Base-by-base conservation (phyloP, 2,797 vertebrate genomes). In the Pseudotriccus pelzelni region DNA sequence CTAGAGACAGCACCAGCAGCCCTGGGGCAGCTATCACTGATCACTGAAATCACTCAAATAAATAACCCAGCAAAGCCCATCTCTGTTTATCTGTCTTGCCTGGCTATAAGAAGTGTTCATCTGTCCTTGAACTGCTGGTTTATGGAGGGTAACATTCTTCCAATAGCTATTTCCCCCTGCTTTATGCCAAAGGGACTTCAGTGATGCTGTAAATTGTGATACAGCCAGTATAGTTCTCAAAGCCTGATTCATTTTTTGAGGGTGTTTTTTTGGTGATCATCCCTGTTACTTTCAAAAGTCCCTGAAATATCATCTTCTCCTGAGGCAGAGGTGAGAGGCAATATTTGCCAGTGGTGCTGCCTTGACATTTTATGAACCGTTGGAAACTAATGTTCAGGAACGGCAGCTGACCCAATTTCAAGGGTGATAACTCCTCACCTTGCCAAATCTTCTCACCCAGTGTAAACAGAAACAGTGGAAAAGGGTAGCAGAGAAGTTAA, bases 221-320 rank as follows among this genome's bases (percentile, higher is more conserved):
- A 46, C 2, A 43, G 49, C 6, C 1, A 1, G 19, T 44, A 27
- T 1, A 1, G 12, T 21, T 83, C 8, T 59, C 28, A 37, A 66
- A 55, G 59, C 6, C 43, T 3, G 2, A 5, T 46, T 81, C 66
- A 44, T 10, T 21, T 10, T 43, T 19, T 43, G 43, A 2, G 8
- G 41, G 11, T 19, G 49, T 75, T 90, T 41, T 34, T 50, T 80
- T 46, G 21, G 32, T 78, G 23, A 55, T 39, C 36, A 49, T 9
- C 36, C 23, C 39, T 84, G 36, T 36, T 82, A 37, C 47, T 87
- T 89, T 79, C 36, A 69, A 69, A 87, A 85, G 14, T 34, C 25
- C 30, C 55, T 69, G 62, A 16, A 56, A 23, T 46, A 41, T 37
- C 62, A 59, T 28, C 23, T 68, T n/a, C 36, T 83, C 43, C n/a